Conservation (phyloP, 2,888 invertebrate species). For the Acanthosepion pharaonis region DNA sequence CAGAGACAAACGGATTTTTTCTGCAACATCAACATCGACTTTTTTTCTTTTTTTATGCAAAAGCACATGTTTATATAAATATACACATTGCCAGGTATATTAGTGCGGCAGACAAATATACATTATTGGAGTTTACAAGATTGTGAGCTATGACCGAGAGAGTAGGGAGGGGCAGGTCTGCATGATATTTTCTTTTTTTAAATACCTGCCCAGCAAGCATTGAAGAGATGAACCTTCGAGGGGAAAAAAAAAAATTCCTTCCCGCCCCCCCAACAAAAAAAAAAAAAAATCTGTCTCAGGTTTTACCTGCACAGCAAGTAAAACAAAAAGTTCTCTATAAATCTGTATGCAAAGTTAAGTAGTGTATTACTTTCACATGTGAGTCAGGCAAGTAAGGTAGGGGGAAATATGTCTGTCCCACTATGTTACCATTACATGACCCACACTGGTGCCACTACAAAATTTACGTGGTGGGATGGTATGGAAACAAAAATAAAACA, state of each 20-base stretch:
- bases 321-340: not conserved
- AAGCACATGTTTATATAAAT: too few species aligned
- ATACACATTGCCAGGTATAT: too few species aligned
- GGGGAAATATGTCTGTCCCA: not conserved
- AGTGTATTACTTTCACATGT: not conserved
- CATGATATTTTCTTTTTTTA: not conserved
- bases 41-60: too few species aligned
- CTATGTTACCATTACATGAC: not conserved
- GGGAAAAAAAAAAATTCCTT: not conserved
- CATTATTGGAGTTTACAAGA: too few species aligned
- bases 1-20: too few species aligned
- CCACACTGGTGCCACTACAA: slow-evolving; percentile 15
- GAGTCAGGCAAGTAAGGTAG: not conserved
- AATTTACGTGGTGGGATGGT: not conserved
- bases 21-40: too few species aligned
- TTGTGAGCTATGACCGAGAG: too few species aligned
- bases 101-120: too few species aligned
- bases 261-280: too few species aligned
- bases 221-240: not conserved
- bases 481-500: not conserved
- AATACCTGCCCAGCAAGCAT: slow-evolving; percentile 11
- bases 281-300: not conserved
- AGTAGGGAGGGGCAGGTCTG: too few species aligned
- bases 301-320: slow-evolving; percentile 14
- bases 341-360: not conserved